These are phyloP conservation scores for Lontra canadensis DNA, from an alignment of 2,113 vertebrate species.

Conservation along the genomic window DNA sequence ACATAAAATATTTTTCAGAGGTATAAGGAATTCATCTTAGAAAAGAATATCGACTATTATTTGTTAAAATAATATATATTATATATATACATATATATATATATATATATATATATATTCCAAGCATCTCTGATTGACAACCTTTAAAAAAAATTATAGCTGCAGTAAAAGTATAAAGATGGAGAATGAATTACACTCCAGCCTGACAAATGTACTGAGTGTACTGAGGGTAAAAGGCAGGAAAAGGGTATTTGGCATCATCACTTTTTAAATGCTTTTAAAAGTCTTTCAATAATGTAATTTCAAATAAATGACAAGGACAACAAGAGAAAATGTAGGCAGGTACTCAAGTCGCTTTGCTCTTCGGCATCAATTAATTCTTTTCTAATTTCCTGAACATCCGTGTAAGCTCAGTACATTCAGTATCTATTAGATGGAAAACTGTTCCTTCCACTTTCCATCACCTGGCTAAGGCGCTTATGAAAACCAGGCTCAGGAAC, in stretches of 20 bases:
- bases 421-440: slow-evolving; percentile 65
- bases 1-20: background rate
- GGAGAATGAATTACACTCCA: slow-evolving; percentile 9
- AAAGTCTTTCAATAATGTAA: slow-evolving; percentile 53
- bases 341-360: background rate
- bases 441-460: slow-evolving; percentile 57
- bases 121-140: slow-evolving; percentile 11
- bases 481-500: slow-evolving; percentile 36
- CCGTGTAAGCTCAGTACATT: slow-evolving; percentile 35
- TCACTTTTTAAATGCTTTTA: slow-evolving; percentile 60
- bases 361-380: slow-evolving; percentile 66
- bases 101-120: background rate
- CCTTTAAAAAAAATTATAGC: slow-evolving; percentile 29
- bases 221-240: slow-evolving; percentile 9
- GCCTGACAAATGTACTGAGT: slow-evolving; percentile 26
- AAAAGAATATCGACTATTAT: background rate
- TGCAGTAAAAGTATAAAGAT: background rate
- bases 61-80: too few relatives aligned
- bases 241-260: slow-evolving; percentile 39
- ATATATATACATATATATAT: too few relatives aligned
- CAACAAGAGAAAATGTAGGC: background rate
- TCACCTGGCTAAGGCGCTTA: slow-evolving; percentile 56
- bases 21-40: background rate
- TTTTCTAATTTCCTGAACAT: slow-evolving; percentile 56
- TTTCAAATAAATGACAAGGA: slow-evolving; percentile 63